Base-by-base conservation (phyloP, 2,113 vertebrate genomes). In the Ranitomeya imitator region DNA sequence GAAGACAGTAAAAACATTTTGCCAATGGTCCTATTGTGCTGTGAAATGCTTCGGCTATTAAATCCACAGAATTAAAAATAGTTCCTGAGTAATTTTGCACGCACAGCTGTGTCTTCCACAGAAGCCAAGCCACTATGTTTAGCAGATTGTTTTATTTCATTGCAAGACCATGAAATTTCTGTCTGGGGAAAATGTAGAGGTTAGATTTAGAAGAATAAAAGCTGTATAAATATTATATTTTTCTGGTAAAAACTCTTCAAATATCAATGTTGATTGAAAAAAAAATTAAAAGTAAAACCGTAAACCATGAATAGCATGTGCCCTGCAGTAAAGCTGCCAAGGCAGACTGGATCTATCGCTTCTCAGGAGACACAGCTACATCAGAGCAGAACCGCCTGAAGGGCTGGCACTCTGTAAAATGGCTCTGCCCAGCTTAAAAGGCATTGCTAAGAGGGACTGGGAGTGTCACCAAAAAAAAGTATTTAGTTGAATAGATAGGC, bases 41-140 rank as follows among this genome's bases (percentile, higher is more conserved):
- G 2, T 3, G 18, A 12, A 6, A 45, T 51, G 37, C 74, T 10
- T 51, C 21, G 18, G 10, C 16, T 77, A 51, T 52, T 52, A 51
- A 11, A n/a, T 54, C 19, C 19, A n/a, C 76, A 21, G 21, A 12
- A n/a, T 52, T 78, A 54, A 13, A 54, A 54, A 78, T 54, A 52
- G 21, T 1, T 54, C 14, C 57, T 63, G 79, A 9, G 26, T 10
- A 37, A 59, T 19, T 60, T 9, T 80, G 23, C 57, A 63, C 63
- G 79, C 31, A 21, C 55, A 82, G 59, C 59, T 31, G 51, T 26
- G 23, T 59, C 23, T 5, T 54, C 13, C n/a, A 57, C 18, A 57
- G 67, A 18, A 54, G 67, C 67, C 16, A n/a, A 1, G 15, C 13
- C 54, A 9, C 76, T 86, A 86, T 67, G 55, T 86, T 54, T 86